Evolutionary conservation across 2,888 invertebrate species (phyloP), one percentile per base, ranked within the genome.

Genomic region (Agonopterix alstromeriana): DNA sequence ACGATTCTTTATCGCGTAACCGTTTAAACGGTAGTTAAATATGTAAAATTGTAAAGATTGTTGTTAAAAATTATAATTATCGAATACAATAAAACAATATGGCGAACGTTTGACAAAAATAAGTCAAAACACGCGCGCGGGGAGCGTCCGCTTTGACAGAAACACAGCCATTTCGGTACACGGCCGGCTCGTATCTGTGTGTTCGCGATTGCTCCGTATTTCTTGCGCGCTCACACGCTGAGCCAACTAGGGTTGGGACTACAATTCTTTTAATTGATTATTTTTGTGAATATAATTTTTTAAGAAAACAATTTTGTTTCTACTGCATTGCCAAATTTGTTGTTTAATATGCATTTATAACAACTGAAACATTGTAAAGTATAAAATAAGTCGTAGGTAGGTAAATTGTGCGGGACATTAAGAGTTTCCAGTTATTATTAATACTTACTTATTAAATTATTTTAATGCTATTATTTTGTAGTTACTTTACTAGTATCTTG

Each of bases 171-270:
- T 71, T 63, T 68, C 77, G 69, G 64, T 56, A 57, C 75, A 71
- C 76, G 77, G 78, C 71, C 69, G 63, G 61, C 55, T 65, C 73
- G 76, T 78, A 65, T 83, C 83, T 84, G 82, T 78, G 69, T 78
- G 49, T 56, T 51, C 56, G 50, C 57, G 55, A 57, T 59, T 61
- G 66, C 62, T 67, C 72, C 56, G 69, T 77, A 77, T 80, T 73
- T 73, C 85, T 78, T 67, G 66, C 78, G 74, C 81, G 78, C 86
- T 82, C 86, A 77, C 85, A 84, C 82, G 60, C 63, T 55, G 55
- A 69, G 53, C 36, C 27, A 27, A 47, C n/a, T 71, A 85, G 84
- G 85, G 85, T 52, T 84, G 82, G 9, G 38, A n/a, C 38, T 9
- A 9, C 9, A 9, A n/a, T 38, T 3, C 9, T n/a, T 38, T n/a